Conservation (phyloP, 2,113 vertebrate species). For the Psephotus haematonotus region DNA sequence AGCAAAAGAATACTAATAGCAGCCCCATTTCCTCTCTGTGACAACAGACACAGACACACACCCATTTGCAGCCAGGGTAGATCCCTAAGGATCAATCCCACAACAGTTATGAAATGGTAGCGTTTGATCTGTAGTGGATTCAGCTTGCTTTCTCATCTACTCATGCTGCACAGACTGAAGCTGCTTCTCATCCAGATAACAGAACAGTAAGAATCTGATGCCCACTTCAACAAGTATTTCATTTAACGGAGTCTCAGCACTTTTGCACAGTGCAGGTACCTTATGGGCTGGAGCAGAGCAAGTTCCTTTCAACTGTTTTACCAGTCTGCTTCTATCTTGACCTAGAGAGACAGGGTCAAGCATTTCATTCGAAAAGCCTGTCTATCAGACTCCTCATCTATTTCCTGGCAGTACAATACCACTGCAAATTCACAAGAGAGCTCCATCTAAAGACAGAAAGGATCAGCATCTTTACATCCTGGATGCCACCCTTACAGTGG, state of each 20-base stretch:
- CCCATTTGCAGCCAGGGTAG: neutral
- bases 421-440: neutral
- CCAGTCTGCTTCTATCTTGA: neutral
- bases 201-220: neutral
- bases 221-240: neutral
- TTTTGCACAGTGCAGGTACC: neutral
- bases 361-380: neutral
- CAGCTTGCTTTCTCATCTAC: neutral
- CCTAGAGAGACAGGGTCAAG: neutral
- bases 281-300: neutral
- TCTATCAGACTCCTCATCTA: neutral
- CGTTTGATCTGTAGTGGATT: neutral
- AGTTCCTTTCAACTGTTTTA: neutral
- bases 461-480: neutral
- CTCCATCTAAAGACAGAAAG: neutral
- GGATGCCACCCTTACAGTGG: neutral
- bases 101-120: neutral
- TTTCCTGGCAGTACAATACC: neutral
- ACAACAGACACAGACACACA: neutral
- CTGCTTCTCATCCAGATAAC: neutral
- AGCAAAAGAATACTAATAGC: neutral
- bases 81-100: neutral
- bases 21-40: neutral
- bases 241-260: neutral
- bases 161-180: neutral